A percentile compares a stretch with the other conserved stretches of the same genome.
Conservation (phyloP, 2,888 invertebrate species). For the Fissipunctia ypsillon region DNA sequence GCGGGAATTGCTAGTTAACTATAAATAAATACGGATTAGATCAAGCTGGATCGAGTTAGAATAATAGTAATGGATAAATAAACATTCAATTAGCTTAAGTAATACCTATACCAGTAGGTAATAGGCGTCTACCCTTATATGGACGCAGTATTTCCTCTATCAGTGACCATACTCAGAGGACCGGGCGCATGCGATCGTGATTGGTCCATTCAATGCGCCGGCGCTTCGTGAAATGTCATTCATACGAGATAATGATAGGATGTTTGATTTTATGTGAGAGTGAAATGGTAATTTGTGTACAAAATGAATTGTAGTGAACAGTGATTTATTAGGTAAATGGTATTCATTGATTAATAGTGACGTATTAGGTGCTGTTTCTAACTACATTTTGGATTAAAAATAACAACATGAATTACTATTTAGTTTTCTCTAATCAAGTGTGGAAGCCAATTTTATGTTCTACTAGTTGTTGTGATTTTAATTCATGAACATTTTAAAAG, state of each 20-base stretch:
- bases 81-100: conserved; percentile 58
- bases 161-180: conserved; percentile 57
- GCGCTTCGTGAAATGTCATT: conserved; percentile 56
- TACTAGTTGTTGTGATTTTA: neutral
- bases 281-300: conserved; percentile 15
- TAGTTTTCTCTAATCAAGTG: neutral
- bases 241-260: conserved; percentile 35
- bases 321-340: conserved; percentile 33
- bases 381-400: neutral
- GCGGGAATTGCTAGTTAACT: too few species aligned
- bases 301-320: conserved; percentile 6
- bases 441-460: neutral
- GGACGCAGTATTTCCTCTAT: conserved; percentile 63
- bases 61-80: conserved; percentile 47
- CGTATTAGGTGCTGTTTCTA: conserved; percentile 2
- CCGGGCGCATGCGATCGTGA: conserved; percentile 55
- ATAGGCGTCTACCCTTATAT: conserved; percentile 60
- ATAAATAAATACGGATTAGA: conserved; percentile 43
- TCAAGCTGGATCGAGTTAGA: conserved; percentile 9
- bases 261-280: conserved; percentile 12
- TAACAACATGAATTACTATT: neutral
- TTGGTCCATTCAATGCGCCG: conserved; percentile 55
- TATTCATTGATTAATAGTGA: conserved; percentile 29
- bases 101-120: conserved; percentile 47
- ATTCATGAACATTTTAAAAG: neutral